These are phyloP conservation scores for Eupithecia insigniata DNA, from an alignment of 2,888 invertebrate species.

Conservation along the genomic window DNA sequence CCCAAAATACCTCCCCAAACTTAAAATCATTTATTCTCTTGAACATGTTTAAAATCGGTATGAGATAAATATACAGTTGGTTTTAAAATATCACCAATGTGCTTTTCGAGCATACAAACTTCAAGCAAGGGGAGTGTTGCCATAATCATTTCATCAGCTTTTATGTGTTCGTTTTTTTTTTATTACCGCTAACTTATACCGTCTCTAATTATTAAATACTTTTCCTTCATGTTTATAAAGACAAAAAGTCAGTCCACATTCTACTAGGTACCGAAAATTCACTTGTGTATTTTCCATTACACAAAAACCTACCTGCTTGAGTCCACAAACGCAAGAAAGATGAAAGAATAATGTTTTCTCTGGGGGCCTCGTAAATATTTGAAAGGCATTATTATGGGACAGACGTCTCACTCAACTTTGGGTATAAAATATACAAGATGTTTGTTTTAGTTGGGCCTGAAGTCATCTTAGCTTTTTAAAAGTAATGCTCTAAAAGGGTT, in stretches of 20 bases:
- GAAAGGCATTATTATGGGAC: slow-evolving; percentile 37
- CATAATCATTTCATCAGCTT: not conserved
- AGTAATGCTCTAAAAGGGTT: not conserved
- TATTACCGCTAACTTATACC: not conserved
- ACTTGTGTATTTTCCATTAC: slow-evolving; percentile 15
- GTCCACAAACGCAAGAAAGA: slow-evolving; percentile 34
- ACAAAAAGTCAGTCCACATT: slow-evolving; percentile 4
- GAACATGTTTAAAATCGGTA: too few species aligned
- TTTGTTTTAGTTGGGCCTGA: not conserved
- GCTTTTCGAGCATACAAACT: too few species aligned
- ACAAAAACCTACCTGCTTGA: slow-evolving; percentile 21
- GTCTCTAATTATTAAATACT: not conserved
- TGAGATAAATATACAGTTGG: too few species aligned
- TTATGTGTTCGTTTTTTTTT: not conserved
- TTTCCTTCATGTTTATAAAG: not conserved
- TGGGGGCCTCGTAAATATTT: slow-evolving; percentile 40
- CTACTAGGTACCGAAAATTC: not conserved
- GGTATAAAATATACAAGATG: not conserved
- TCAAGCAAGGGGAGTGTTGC: too few species aligned
- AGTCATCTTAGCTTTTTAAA: not conserved
- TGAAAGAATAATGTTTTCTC: slow-evolving; percentile 45
- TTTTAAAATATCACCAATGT: too few species aligned
- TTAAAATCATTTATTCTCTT: too few species aligned
- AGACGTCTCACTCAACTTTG: slow-evolving; percentile 20
- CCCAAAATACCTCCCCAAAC: too few species aligned